Base-by-base conservation (phyloP, 2,797 vertebrate species). In the Intellagama lesueurii region DNA sequence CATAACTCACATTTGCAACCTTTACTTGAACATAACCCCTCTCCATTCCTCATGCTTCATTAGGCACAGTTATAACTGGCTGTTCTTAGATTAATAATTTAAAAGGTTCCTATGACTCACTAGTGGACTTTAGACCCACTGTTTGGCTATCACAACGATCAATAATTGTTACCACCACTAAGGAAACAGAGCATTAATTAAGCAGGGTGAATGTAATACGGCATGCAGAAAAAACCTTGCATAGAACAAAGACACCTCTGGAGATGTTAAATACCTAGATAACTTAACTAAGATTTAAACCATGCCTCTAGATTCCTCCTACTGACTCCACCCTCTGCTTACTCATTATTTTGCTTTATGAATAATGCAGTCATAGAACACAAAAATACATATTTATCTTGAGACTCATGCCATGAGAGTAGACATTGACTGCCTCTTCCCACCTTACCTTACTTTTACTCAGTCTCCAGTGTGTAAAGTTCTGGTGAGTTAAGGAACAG, bases 51-150 rank as follows among this genome's bases (percentile, higher is more conserved):
- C 12, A 24, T 26, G 22, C 40, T 80, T n/a, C n/a, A 19, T 69
- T 89, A 60, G 22, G 35, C 26, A 11, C 14, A 89, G 81, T 35
- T 86, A 35, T 40, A 89, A 81, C 24, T 35, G n/a, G 19, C 66
- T 77, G 30, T 52, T 52, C 19, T 85, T 87, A 52, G 24, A 49
- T 47, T 52, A n/a, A 80, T 85, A 80, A 28, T 32, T 69, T 30
- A 35, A 7, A 79, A 72, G 24, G 66, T 16, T 64, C 79, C 70
- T 75, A 47, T 40, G 24, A 70, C 24, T 64, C 49, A 76, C 56
- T 75, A 44, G 52, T 81, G 40, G 24, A 9, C 19, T 49, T 22
- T 8, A 35, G 70, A 49, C 26, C 49, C 52, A 77, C 22, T 40
- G n/a, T 69, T 85, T 35, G 60, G 70, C 14, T 56, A 49, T 49